phyloP scores from a whole-genome alignment of 2,797 vertebrate species.

The Sebastes nivosus region DNA sequence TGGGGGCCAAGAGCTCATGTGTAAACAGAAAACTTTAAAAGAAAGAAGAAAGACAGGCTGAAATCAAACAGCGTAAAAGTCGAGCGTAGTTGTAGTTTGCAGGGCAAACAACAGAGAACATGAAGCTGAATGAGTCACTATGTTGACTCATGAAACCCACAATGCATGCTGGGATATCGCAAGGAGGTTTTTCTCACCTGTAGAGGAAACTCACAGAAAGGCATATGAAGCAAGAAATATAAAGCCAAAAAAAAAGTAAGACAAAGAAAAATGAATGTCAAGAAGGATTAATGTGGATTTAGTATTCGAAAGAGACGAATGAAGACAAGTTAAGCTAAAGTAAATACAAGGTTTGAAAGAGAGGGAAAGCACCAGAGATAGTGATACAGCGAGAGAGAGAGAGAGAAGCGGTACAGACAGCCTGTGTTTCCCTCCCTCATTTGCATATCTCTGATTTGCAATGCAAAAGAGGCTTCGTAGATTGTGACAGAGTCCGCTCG shows the following conservation, averaged over 20 bases:
- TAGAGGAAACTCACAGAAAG: background rate
- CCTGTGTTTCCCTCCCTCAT: slow-evolving; percentile 36
- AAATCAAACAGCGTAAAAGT: slow-evolving; percentile 22
- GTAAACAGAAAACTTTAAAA: slow-evolving; percentile 36
- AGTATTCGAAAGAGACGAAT: background rate
- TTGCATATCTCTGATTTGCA: slow-evolving; percentile 75
- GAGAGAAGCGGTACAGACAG: background rate
- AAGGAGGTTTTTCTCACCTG: background rate
- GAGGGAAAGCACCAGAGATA: slow-evolving; percentile 21
- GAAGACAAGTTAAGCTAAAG: background rate
- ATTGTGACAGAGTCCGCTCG: slow-evolving; percentile 41
- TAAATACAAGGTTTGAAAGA: background rate
- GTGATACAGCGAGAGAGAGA: background rate
- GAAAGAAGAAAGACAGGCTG: slow-evolving; percentile 28
- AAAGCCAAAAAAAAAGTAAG: background rate
- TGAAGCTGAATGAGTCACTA: slow-evolving; percentile 38
- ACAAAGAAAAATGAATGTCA: background rate
- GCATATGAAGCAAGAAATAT: background rate
- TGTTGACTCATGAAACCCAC: slow-evolving; percentile 26
- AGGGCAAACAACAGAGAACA: slow-evolving; percentile 37
- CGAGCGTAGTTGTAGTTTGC: slow-evolving; percentile 38
- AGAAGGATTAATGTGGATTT: background rate
- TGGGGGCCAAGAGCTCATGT: slow-evolving; percentile 29
- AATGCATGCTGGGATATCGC: background rate
- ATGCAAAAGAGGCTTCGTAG: slow-evolving; percentile 57